Evolutionary conservation across 2,113 vertebrate genomes (phyloP), one percentile per base, ranked within the genome.

Genomic region (Centrocercus urophasianus): DNA sequence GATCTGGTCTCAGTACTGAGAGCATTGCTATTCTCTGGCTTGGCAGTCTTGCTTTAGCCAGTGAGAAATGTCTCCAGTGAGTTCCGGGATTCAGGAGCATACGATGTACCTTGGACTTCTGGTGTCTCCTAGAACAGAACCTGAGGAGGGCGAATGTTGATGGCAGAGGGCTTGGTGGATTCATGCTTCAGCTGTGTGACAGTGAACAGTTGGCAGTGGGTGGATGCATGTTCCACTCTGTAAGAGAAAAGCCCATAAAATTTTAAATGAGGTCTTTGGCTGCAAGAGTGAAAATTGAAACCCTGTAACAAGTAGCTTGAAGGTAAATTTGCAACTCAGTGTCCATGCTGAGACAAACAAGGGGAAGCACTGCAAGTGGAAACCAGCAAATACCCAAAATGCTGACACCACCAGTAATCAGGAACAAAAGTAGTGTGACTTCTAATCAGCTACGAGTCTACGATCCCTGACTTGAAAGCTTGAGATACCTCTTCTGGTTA

Each of bases 251-350:
- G 21, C 57, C 43, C n/a, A n/a, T 54, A 61, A 84, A 61, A 77
- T 48, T 40, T 65, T 61, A 57, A 72, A 22, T 13, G 60, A 92
- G 57, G 84, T n/a, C 61, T 82, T 65, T 28, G 61, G 52, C 24
- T 27, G 47, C 78, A 27, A 78, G 78, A 79, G 70, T 52, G 59
- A 76, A 91, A 94, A 87, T 40, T 75, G 63, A 65, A 81, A 90
- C 56, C n/a, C 22, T 79, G 22, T 28, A 80, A 10, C 40, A 36
- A 75, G 30, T 28, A 82, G 52, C 74, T 87, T 54, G 36, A 78
- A 52, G 67, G 48, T 72, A 52, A 82, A 82, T 3, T 3, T 15
- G 32, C 38, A 69, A 19, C 38, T 79, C 54, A 27, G 11, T 47
- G 20, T 57, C 34, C 0, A 1, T 54, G 36, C 54, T 61, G 74